Evolutionary conservation across 2,888 invertebrate species (phyloP), one percentile per base, ranked within the genome.

Genomic region (Cryptus armator): DNA sequence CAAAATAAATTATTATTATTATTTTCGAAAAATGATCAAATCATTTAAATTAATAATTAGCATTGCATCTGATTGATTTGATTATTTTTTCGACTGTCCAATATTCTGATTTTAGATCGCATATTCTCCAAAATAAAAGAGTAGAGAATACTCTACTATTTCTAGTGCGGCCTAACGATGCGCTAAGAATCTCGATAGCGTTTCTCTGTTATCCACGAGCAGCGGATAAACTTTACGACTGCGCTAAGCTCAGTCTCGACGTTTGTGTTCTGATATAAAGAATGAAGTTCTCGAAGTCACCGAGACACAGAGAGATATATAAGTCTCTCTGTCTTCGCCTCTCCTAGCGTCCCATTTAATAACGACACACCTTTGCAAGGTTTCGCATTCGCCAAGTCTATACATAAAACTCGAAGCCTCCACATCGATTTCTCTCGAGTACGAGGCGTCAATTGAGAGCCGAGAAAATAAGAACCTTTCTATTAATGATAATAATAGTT

Each of bases 221-320:
- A 46, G 68, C 24, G 68, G 68, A 68, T 68, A 46, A 68, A 68
- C 48, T 68, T 68, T 68, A 68, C 68, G 68, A 68, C 68, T 68
- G 68, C 29, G 68, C 48, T 68, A 68, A 68, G 68, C 68, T 29
- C 14, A 46, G 48, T 7, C n/a, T 29, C 24, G 48, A 14, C 46
- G 46, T 29, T 44, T 44, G 46, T 46, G 44, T 44, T 14, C 24
- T 48, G 48, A 48, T 24, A 68, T 7, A 12, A 48, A 68, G 68
- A 68, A 68, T 68, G 48, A 68, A 48, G 48, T 48, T 68, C 46
- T n/a, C n/a, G 48, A 68, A 68, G 48, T 68, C 68, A 68, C 29
- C n/a, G 48, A 48, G 68, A 68, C 48, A 46, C 29, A 48, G 24
- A 48, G 24, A 68, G 48, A 68, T 68, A 68, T 29, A 68, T 68